phyloP scores from a whole-genome alignment of 2,113 vertebrate species.

The Neoarius graeffei region DNA sequence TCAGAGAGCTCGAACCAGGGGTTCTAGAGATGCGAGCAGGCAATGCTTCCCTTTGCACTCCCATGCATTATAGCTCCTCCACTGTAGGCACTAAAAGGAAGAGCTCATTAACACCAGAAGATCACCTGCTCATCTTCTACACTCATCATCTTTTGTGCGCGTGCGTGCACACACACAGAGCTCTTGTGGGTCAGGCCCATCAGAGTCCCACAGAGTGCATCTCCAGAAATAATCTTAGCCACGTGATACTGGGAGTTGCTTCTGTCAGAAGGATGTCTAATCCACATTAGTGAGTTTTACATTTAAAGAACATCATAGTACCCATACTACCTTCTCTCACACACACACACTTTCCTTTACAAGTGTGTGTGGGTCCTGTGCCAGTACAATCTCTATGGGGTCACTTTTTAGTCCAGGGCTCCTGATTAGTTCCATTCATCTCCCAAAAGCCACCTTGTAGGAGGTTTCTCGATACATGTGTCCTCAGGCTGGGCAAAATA shows the following conservation, averaged over 20 bases:
- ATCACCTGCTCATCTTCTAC: neutral
- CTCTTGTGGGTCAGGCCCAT: slow-evolving; percentile 4
- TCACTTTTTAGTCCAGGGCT: neutral
- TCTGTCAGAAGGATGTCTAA: neutral
- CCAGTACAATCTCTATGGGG: neutral
- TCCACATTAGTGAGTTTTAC: neutral
- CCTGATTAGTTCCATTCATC: neutral
- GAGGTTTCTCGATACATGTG: neutral
- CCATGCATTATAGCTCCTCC: neutral
- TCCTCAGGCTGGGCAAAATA: no score
- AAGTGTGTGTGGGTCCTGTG: neutral
- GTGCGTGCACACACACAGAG: neutral
- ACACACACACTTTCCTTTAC: neutral
- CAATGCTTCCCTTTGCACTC: neutral
- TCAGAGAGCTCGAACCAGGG: neutral
- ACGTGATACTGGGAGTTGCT: neutral
- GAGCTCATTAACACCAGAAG: neutral
- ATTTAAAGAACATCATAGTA: neutral
- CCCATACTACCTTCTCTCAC: neutral
- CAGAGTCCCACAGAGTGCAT: slow-evolving; percentile 3
- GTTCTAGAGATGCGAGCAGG: neutral
- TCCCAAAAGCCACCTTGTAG: neutral
- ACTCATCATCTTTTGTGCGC: neutral
- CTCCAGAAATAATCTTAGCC: slow-evolving; percentile 25
- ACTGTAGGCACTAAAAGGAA: neutral